Base-by-base conservation (phyloP, 1,140 invertebrate genomes). In the Heterodera carotae region DNA sequence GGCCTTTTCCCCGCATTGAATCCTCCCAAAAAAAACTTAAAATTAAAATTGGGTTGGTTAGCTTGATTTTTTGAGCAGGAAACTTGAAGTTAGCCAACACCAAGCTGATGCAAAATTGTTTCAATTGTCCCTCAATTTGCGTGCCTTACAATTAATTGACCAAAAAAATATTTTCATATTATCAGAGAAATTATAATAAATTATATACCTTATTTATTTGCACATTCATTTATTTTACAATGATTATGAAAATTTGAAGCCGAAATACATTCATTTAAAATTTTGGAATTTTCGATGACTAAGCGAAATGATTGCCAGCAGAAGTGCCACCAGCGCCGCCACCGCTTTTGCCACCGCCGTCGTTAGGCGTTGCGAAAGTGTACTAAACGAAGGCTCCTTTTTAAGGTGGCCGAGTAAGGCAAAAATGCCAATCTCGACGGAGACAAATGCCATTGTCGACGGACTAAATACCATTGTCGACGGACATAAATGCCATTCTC, bases 21-120 rank as follows among this genome's bases (percentile, higher is more conserved):
- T 27, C 67, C 25, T 69, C 29, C n/a, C 29, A 25, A 43, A n/a
- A 69, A 69, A 69, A n/a, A 69, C n/a, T 39, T 34, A 34, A 12
- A 69, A 12, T 25, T 68, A 27, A 0, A n/a, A 5, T 68, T 34
- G 25, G 27, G 12, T 56, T 56, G 18, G 48, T 56, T 22, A 12
- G 18, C 22, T 22, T 22, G 2, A 22, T 56, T 56, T n/a, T 56
- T 56, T 22, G 48, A 56, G 22, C 48, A 56, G 48, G 48, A 56
- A 56, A 56, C 15, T 18, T 22, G 48, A 56, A 15, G 12, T 22
- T 12, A 18, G 5, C 48, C 12, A 56, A 56, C 12, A 1, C 48
- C 48, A n/a, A n/a, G n/a, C n/a, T n/a, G n/a, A n/a, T 22, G 12
- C 48, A 56, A 56, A 56, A 56, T n/a, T 22, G 22, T 43, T 12